A percentile compares a stretch with the other conserved stretches of the same genome.
These are phyloP conservation scores for Calyptommatus sinebrachiatus DNA, from an alignment of 2,113 vertebrate genomes.

Conservation along the genomic window DNA sequence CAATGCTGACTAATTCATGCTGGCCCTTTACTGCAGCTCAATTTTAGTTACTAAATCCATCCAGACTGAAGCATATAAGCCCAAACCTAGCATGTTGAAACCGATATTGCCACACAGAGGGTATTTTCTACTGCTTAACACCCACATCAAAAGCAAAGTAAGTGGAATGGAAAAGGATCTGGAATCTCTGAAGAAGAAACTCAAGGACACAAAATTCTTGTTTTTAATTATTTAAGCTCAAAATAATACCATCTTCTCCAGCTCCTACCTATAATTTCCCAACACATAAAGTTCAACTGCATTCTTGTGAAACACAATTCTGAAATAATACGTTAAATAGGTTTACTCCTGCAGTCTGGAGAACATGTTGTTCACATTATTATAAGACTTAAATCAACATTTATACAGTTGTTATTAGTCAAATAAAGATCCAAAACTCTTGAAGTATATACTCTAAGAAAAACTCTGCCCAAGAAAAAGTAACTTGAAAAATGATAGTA, in stretches of 20 bases:
- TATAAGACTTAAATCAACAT: conserved; percentile 40
- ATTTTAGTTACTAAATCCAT: not conserved
- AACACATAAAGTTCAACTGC: not conserved
- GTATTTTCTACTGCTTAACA: not conserved
- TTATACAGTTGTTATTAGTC: conserved; percentile 9
- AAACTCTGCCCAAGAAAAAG: not conserved
- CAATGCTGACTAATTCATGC: too few relatives aligned
- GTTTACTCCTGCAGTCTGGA: conserved; percentile 23
- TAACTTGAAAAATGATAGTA: not conserved
- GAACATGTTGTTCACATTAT: conserved; percentile 27
- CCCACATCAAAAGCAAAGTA: not conserved
- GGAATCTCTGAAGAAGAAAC: not conserved
- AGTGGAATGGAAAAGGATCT: not conserved
- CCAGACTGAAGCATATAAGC: not conserved
- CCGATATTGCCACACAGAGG: not conserved
- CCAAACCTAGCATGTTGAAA: not conserved
- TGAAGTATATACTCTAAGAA: conserved; percentile 15
- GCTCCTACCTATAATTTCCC: not conserved
- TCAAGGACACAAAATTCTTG: not conserved
- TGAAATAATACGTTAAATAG: not conserved
- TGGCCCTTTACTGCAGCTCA: too few relatives aligned
- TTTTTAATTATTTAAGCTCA: not conserved
- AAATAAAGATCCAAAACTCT: conserved; percentile 22
- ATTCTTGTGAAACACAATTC: not conserved
- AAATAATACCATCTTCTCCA: not conserved